Base-by-base conservation (phyloP, 1,140 invertebrate genomes). In the Triops longicaudatus region DNA sequence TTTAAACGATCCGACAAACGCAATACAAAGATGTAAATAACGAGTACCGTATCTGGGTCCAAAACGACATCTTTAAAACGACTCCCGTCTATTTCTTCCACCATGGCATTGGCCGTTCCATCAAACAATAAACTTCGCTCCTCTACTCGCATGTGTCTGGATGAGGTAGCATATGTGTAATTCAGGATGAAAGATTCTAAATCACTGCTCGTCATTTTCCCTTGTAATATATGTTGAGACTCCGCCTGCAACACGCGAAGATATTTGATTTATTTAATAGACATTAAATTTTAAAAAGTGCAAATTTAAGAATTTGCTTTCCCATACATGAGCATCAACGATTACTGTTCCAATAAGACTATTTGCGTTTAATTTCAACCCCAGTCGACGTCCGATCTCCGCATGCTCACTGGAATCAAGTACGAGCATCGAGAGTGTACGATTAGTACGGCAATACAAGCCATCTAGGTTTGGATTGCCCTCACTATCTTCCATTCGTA, bases 131-230 rank as follows among this genome's bases (percentile, higher is more conserved):
- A 9, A 6, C 14, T 5, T 6, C 50, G 50, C 14, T 63, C 50
- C 14, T 63, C 50, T 63, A 63, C 22, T 22, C 50, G 50, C 17
- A 63, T 17, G 22, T 63, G 50, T n/a, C 50, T 17, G 17, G 50
- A 63, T 63, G 50, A 63, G 50, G 50, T 63, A n/a, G 50, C 50
- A 22, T n/a, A 63, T n/a, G 50, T 63, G 22, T n/a, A 63, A 63
- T 63, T 63, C 22, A 63, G 50, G 50, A 63, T 63, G 10, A 63
- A n/a, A 9, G 50, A 9, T 63, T 63, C 50, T 22, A 63, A 63
- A 63, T 63, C 50, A 3, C 50, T 22, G 50, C 50, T 63, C 6
- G 17, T 63, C 14, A 63, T 63, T 9, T 63, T 9, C 50, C 50
- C 50, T 14, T 63, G 17, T 63, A 63, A 14, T 9, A 63, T 22